Evolutionary conservation across 2,888 invertebrate genomes (phyloP).

Genomic region (Athalia cordata): DNA sequence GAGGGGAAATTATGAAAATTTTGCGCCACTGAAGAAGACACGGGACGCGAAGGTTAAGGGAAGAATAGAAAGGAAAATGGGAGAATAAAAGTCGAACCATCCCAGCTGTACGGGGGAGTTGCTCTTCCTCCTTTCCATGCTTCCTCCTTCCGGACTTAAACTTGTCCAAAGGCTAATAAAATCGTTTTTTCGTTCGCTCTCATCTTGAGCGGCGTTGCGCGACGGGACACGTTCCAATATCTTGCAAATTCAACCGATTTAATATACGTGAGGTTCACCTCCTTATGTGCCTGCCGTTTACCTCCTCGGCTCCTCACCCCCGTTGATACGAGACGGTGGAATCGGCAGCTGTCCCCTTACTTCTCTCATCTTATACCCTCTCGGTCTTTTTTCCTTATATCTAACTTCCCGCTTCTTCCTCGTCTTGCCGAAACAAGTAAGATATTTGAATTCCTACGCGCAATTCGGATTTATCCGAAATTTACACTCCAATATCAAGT

Average conservation of each 20-base stretch:
- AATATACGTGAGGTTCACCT: slow-evolving; percentile 42
- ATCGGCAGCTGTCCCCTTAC: background rate
- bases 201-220: slow-evolving; percentile 35
- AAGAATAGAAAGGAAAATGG: too few relatives aligned
- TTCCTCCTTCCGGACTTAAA: slow-evolving; percentile 11
- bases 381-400: too few relatives aligned
- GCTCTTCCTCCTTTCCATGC: background rate
- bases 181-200: slow-evolving; percentile 39
- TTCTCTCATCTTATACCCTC: too few relatives aligned
- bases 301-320: background rate
- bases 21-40: too few relatives aligned
- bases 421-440: slow-evolving; percentile 37
- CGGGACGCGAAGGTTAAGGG: too few relatives aligned
- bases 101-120: background rate
- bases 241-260: slow-evolving; percentile 45
- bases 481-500: slow-evolving; percentile 38
- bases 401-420: background rate
- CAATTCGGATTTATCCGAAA: slow-evolving; percentile 42
- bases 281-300: slow-evolving; percentile 23
- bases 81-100: background rate
- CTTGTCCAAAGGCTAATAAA: slow-evolving; percentile 43
- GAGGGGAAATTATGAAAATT: too few relatives aligned
- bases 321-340: slow-evolving; percentile 9
- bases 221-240: slow-evolving; percentile 45
- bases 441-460: slow-evolving; percentile 45